Conservation (phyloP, 2,888 invertebrate genomes). For the Linnaemya tessellans region DNA sequence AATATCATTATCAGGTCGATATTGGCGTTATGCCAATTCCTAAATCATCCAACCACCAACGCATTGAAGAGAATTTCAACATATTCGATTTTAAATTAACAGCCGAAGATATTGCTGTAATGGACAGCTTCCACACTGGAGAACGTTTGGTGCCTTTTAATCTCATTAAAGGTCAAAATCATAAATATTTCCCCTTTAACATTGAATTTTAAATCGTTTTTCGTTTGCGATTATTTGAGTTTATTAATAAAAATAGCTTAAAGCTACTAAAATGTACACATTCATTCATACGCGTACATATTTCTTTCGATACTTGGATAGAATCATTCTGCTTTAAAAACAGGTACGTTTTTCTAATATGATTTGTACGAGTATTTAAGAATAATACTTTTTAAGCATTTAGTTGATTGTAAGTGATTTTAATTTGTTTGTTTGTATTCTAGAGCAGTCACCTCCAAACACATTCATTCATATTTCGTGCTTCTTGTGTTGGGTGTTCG, state of each 20-base stretch:
- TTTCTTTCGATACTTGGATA: not conserved
- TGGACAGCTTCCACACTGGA: conserved; percentile 84
- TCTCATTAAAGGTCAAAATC: conserved; percentile 78
- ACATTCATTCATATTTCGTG: too few relatives aligned
- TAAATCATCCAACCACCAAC: conserved; percentile 84
- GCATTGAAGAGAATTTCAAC: conserved; percentile 85
- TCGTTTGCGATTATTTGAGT: not conserved
- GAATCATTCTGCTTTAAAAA: too few relatives aligned
- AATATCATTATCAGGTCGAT: conserved; percentile 83
- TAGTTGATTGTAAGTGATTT: too few relatives aligned
- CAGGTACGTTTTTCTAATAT: not conserved
- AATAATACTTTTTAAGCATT: too few relatives aligned
- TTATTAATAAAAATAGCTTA: not conserved
- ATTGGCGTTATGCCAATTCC: conserved; percentile 85
- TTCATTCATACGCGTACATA: too few relatives aligned
- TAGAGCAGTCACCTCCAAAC: too few relatives aligned
- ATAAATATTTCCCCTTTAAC: conserved; percentile 82
- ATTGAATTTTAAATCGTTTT: conserved; percentile 79
- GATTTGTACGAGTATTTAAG: too few relatives aligned
- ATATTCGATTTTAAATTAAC: conserved; percentile 85
- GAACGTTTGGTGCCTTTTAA: conserved; percentile 79
- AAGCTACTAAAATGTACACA: not conserved
- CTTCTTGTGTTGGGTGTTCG: too few relatives aligned
- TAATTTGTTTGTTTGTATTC: too few relatives aligned
- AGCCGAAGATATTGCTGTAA: conserved; percentile 83